phyloP scores from a whole-genome alignment of 2,113 vertebrate genomes.

The Daubentonia madagascariensis region DNA sequence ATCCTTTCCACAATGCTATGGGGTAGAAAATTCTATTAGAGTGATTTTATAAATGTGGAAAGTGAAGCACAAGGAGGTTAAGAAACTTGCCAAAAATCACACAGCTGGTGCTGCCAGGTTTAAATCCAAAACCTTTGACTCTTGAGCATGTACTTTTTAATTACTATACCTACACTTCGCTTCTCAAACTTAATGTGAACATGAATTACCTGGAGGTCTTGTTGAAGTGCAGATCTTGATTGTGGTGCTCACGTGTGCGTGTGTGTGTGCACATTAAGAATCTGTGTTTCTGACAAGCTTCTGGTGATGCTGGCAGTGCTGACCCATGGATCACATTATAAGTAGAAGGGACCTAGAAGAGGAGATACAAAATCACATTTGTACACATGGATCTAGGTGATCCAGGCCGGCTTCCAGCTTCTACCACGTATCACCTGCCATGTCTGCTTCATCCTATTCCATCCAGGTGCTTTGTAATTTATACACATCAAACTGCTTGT shows the following conservation, averaged over 20 bases:
- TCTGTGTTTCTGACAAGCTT: neutral
- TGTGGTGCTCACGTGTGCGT: neutral
- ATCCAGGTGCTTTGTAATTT: neutral
- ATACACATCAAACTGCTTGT: neutral
- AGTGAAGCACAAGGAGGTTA: neutral
- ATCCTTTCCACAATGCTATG: neutral
- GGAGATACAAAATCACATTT: neutral
- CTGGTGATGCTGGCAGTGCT: neutral
- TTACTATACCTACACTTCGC: neutral
- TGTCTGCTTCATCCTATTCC: neutral
- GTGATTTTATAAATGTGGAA: neutral
- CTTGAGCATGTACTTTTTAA: neutral
- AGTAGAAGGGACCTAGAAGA: neutral
- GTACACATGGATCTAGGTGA: rapidly evolving
- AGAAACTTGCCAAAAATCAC: neutral
- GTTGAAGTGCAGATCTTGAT: neutral
- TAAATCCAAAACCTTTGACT: no score
- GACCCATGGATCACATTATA: rapidly evolving
- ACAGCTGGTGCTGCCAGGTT: no score
- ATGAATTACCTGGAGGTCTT: neutral
- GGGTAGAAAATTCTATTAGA: neutral
- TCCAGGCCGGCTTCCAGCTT: no score
- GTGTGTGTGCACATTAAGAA: rapidly evolving
- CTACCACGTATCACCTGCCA: neutral
- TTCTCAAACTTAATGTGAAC: neutral